phyloP scores from a whole-genome alignment of 2,797 vertebrate species.

The Hemibagrus guttatus region DNA sequence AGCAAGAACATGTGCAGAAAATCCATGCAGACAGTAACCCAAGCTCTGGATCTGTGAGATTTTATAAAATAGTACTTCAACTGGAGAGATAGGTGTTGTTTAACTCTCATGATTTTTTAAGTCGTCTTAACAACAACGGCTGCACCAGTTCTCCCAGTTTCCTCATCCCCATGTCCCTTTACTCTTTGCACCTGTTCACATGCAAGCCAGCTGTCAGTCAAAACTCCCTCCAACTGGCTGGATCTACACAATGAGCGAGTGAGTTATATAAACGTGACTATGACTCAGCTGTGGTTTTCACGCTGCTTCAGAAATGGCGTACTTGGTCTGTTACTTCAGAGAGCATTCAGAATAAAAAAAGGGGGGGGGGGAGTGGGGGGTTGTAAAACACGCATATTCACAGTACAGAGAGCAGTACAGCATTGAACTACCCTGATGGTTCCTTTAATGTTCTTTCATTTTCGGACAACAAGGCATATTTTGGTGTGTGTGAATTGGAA shows the following conservation, averaged over 20 bases:
- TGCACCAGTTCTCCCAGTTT: neutral
- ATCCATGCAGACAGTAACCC: neutral
- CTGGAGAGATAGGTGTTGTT: neutral
- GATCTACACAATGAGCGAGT: conserved; percentile 12
- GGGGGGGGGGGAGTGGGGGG: neutral
- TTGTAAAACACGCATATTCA: neutral
- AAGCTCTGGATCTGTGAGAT: neutral
- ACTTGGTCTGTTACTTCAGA: neutral
- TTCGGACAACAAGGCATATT: neutral
- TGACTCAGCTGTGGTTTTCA: conserved; percentile 23
- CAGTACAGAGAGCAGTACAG: neutral
- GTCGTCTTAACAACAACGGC: neutral
- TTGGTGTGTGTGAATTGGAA: neutral
- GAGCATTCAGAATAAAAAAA: conserved; percentile 1
- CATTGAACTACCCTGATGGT: neutral
- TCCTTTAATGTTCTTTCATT: neutral
- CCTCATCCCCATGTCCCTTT: neutral
- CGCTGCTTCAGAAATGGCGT: neutral
- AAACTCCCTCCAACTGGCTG: conserved; percentile 12
- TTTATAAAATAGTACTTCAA: neutral
- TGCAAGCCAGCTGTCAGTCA: conserved; percentile 6
- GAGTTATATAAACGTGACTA: conserved; percentile 27
- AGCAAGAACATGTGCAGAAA: neutral
- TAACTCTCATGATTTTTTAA: neutral
- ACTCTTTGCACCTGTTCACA: neutral